Evolutionary conservation across 2,797 vertebrate genomes (phyloP).

Genomic region (Cyprinodon diabolis): DNA sequence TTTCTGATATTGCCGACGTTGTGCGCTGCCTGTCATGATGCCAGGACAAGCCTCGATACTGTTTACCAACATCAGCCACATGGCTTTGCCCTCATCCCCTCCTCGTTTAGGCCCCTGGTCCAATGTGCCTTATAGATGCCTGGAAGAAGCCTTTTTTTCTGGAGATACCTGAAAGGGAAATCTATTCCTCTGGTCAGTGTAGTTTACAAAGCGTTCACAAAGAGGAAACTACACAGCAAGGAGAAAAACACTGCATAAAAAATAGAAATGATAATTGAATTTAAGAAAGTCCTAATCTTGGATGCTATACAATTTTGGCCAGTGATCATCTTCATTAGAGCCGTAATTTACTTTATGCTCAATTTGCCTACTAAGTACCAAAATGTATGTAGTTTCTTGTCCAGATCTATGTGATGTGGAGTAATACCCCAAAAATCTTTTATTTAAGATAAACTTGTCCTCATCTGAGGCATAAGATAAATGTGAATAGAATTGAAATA

Average conservation of each 20-base stretch:
- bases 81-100: constrained; percentile 78
- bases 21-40: constrained; percentile 76
- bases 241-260: constrained; percentile 42
- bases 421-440: no score
- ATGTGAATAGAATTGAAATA: no score
- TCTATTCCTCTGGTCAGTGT: constrained; percentile 70
- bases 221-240: constrained; percentile 45
- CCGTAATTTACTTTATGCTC: no score
- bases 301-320: background rate
- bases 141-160: constrained; percentile 77
- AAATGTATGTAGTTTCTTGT: no score
- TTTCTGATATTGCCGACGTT: constrained; percentile 82
- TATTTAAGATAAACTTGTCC: no score
- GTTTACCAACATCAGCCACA: constrained; percentile 96
- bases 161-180: constrained; percentile 72
- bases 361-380: no score
- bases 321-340: background rate
- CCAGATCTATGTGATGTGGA: no score
- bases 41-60: constrained; percentile 86
- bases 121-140: constrained; percentile 86
- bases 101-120: constrained; percentile 56
- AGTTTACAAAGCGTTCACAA: constrained; percentile 60
- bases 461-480: no score
- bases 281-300: background rate
- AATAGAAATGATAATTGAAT: constrained; percentile 57